phyloP scores from a whole-genome alignment of 2,797 vertebrate species.

The Poecilia wingei region DNA sequence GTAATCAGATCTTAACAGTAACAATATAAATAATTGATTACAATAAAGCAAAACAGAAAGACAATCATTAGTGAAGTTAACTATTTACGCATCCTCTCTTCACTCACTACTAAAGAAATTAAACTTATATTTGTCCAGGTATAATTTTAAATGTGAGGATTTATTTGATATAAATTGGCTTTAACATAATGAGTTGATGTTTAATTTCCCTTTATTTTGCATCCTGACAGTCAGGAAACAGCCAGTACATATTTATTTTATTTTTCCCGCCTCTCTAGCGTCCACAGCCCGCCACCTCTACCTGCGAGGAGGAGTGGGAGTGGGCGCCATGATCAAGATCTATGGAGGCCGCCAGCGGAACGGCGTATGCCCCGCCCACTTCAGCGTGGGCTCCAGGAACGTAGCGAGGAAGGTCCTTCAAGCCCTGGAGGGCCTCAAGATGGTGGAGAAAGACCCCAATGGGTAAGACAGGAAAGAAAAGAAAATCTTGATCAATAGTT shows the following conservation, averaged over 20 bases:
- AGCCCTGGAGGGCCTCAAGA: slow-evolving; percentile 88
- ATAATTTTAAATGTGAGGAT: background rate
- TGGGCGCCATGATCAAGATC: slow-evolving; percentile 93
- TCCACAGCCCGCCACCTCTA: slow-evolving; percentile 90
- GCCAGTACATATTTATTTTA: background rate
- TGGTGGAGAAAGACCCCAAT: slow-evolving; percentile 93
- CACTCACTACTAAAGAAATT: background rate
- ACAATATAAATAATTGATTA: background rate
- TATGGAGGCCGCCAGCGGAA: slow-evolving; percentile 90
- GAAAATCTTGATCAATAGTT: background rate
- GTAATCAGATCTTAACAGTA: background rate
- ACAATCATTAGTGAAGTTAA: background rate
- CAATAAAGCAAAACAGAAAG: background rate
- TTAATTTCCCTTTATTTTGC: background rate
- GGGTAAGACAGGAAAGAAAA: slow-evolving; percentile 77
- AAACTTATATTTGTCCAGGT: background rate
- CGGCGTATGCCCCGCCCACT: slow-evolving; percentile 89
- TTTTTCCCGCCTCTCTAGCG: slow-evolving; percentile 66
- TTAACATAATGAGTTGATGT: background rate
- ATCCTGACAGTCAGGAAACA: slow-evolving; percentile 1
- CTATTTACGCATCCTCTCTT: background rate
- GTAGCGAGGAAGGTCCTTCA: slow-evolving; percentile 89
- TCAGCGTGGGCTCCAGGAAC: slow-evolving; percentile 89
- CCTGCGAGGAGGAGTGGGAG: slow-evolving; percentile 87
- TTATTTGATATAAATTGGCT: background rate